Evolutionary conservation across 2,113 vertebrate genomes (phyloP).

Genomic region (Zosterops pallidus): DNA sequence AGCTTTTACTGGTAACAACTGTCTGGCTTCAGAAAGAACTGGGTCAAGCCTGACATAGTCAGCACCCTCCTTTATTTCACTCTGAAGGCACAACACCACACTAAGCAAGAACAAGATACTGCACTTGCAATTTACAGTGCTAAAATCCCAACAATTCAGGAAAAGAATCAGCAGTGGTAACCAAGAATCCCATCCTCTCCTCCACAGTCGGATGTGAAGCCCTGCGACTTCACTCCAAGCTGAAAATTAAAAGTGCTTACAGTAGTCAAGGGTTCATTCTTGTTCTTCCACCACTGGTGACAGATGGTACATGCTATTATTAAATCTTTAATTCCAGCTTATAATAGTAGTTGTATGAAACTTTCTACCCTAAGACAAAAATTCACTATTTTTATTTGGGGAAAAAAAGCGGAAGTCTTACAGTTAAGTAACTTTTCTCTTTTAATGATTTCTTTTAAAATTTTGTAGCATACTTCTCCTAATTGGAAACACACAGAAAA

Average conservation of each 20-base stretch:
- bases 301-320: neutral
- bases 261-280: neutral
- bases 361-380: neutral
- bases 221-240: neutral
- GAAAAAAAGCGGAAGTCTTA: neutral
- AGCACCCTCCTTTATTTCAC: neutral
- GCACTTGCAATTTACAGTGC: neutral
- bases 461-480: neutral
- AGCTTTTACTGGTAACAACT: neutral
- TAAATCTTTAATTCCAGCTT: conserved; percentile 21
- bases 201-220: neutral
- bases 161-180: neutral
- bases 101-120: neutral
- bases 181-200: neutral
- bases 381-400: neutral
- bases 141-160: neutral
- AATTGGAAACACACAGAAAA: conserved; percentile 54
- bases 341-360: neutral
- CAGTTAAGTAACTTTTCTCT: conserved; percentile 6
- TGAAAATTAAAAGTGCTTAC: neutral
- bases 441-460: neutral
- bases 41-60: neutral
- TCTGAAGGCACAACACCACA: neutral
- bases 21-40: neutral
- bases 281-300: neutral